Evolutionary conservation across 2,888 invertebrate species (phyloP), one percentile per base, ranked within the genome.

Genomic region (Xylota segnis): DNA sequence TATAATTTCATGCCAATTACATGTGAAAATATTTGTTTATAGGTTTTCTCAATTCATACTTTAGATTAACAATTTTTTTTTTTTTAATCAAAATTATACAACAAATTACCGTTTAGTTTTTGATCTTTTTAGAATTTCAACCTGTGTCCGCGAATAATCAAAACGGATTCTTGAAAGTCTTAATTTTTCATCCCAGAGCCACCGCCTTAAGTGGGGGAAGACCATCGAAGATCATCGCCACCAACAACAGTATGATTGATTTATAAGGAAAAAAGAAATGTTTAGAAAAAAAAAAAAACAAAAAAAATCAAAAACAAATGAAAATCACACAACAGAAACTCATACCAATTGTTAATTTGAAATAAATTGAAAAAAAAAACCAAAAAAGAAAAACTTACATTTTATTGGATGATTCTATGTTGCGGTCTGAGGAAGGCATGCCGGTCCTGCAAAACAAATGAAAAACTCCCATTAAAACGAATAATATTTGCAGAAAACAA

Each of bases 101-200:
- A 43, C 54, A 65, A 87, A 83, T 88, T 89, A 88, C 89, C 89
- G 88, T 88, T 87, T 88, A 40, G 66, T 77, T 75, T 87, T 87
- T 50, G 77, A 86, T 87, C 65, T 84, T 88, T 88, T 88, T 50
- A 88, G 86, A 63, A 61, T 63, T 81, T 89, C 86, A 83, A 88
- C 87, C 71, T 86, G 87, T 76, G 79, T 88, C 84, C 87, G 83
- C 68, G 88, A 87, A 12, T 75, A 47, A 83, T 87, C 78, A 65
- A 88, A 88, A 76, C 75, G 71, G 10, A 32, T 87, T 88, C 87
- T 88, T 87, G 89, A 87, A 6, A 68, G 65, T 70, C 68, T 83
- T 66, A 88, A 87, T 29, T 78, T 74, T 66, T 87, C 87, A 65
- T 88, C 84, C 70, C 75, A 71, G 32, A 71, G 72, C 74, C 81